phyloP scores from a whole-genome alignment of 1,140 invertebrate genomes.

The Tetraneura akinire region DNA sequence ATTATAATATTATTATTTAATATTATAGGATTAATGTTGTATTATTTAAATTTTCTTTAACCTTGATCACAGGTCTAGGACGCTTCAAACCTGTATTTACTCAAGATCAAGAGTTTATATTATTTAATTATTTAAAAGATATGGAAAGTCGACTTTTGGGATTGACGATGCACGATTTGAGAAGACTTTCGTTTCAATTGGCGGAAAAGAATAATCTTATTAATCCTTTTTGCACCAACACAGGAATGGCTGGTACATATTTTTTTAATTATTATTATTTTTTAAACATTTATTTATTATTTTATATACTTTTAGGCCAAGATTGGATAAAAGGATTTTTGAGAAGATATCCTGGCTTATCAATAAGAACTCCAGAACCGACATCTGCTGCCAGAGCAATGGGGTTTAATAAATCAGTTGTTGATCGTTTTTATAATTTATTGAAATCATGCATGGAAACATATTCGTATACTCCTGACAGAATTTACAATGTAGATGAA shows the following conservation, averaged over 20 bases:
- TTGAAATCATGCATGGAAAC: background rate
- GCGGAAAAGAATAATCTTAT: background rate
- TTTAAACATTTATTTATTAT: background rate
- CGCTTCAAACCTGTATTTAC: too few relatives aligned
- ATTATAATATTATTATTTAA: too few relatives aligned
- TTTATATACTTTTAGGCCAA: background rate
- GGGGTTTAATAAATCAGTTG: background rate
- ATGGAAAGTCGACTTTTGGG: background rate
- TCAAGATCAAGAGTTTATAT: background rate
- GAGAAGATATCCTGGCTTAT: background rate
- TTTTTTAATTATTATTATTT: background rate
- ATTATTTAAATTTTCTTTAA: too few relatives aligned
- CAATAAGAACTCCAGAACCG: background rate
- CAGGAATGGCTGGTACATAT: conserved; percentile 7
- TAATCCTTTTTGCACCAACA: background rate
- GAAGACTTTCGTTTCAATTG: background rate
- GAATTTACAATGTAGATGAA: conserved; percentile 1
- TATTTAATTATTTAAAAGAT: background rate
- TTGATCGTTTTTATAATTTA: background rate
- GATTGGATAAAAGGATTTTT: background rate
- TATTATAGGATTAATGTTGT: too few relatives aligned
- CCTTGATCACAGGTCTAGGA: background rate
- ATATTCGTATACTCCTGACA: background rate
- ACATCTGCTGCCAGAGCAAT: background rate
- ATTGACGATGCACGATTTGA: background rate